phyloP scores from a whole-genome alignment of 1,140 invertebrate species.

The Maconellicoccus hirsutus region DNA sequence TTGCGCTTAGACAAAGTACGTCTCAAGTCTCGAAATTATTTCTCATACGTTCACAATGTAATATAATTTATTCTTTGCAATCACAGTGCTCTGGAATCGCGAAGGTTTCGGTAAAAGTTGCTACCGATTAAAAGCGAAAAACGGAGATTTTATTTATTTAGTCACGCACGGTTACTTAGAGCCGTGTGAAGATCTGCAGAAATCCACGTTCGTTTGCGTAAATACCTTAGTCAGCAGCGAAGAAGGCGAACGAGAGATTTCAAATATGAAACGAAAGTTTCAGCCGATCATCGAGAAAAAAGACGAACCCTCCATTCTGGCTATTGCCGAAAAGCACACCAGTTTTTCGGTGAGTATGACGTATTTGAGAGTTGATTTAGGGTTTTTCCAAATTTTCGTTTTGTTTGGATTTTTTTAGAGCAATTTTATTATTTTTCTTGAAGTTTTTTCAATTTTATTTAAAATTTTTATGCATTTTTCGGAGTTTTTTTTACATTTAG shows the following conservation, averaged over 20 bases:
- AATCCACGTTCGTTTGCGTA: constrained; percentile 70
- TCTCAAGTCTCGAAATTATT: too few relatives aligned
- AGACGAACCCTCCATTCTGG: constrained; percentile 23
- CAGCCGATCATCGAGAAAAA: constrained; percentile 22
- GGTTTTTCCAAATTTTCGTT: too few relatives aligned
- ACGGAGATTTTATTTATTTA: constrained; percentile 66
- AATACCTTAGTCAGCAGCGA: constrained; percentile 54
- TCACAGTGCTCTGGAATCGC: constrained; percentile 66
- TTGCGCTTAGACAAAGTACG: constrained; percentile 73
- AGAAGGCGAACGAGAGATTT: constrained; percentile 24
- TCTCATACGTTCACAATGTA: too few relatives aligned
- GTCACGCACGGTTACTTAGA: constrained; percentile 66
- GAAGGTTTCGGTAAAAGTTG: constrained; percentile 63
- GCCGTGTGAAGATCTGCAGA: constrained; percentile 53
- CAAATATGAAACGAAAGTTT: constrained; percentile 25
- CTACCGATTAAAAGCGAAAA: constrained; percentile 64
- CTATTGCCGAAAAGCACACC: constrained; percentile 23
- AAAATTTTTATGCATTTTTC: too few relatives aligned
- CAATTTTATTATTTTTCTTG: too few relatives aligned
- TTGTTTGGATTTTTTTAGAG: too few relatives aligned
- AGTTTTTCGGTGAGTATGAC: neutral
- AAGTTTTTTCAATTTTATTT: too few relatives aligned
- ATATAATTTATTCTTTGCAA: too few relatives aligned
- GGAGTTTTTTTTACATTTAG: too few relatives aligned
- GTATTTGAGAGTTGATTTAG: too few relatives aligned